Evolutionary conservation across 2,888 invertebrate species (phyloP).

Genomic region (Gryllus longicercus): DNA sequence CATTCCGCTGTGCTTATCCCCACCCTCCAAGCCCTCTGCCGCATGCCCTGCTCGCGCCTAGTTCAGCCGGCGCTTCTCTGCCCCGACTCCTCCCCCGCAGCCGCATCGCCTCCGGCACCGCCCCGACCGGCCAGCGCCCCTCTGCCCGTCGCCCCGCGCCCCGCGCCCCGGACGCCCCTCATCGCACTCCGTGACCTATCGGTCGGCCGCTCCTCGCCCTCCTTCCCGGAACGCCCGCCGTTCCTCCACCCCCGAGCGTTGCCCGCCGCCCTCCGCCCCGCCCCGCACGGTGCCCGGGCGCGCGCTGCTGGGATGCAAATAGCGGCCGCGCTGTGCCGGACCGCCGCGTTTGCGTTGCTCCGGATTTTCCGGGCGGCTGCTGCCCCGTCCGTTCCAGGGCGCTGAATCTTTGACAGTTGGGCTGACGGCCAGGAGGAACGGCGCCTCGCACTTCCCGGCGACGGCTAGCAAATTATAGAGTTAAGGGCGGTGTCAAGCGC

Average conservation of each 20-base stretch:
- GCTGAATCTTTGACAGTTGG: not conserved
- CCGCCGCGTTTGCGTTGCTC: not conserved
- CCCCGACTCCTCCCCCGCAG: too few relatives aligned
- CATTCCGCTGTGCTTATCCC: too few relatives aligned
- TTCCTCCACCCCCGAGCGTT: not conserved
- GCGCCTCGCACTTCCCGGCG: not conserved
- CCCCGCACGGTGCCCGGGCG: not conserved
- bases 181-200: too few relatives aligned
- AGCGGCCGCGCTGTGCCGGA: not conserved
- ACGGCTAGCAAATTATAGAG: constrained; percentile 1
- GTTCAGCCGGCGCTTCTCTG: too few relatives aligned
- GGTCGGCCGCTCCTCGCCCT: too few relatives aligned
- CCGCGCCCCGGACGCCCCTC: too few relatives aligned
- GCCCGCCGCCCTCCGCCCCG: not conserved
- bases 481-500: constrained; percentile 5
- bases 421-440: not conserved
- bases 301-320: constrained; percentile 17
- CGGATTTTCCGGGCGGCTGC: constrained; percentile 8
- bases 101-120: too few relatives aligned
- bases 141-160: too few relatives aligned
- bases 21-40: too few relatives aligned
- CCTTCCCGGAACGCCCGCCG: not conserved
- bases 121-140: too few relatives aligned
- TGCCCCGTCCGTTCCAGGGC: not conserved
- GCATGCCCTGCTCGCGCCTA: too few relatives aligned